Percentiles rank a stretch among this genome's conserved stretches.
Conservation (phyloP, 2,888 invertebrate species). For the Oscheius myriophilus region DNA sequence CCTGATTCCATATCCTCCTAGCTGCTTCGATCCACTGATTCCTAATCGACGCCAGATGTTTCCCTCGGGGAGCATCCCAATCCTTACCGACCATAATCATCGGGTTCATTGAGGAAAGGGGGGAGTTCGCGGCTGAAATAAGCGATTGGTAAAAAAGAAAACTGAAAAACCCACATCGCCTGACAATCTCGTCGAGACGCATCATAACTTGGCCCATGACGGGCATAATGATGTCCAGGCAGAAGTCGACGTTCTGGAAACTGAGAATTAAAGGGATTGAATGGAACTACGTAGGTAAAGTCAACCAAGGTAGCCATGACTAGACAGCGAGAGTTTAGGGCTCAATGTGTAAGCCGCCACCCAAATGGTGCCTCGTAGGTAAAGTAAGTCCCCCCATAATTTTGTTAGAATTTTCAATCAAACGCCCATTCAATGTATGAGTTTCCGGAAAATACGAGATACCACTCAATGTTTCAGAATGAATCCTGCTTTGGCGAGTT, state of each 20-base stretch:
- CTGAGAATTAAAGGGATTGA: background rate
- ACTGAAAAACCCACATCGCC: background rate
- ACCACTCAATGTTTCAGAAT: too few species aligned
- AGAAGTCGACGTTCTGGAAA: background rate
- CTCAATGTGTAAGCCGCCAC: too few species aligned
- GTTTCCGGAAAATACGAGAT: too few species aligned
- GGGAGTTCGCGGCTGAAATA: background rate
- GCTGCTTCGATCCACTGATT: background rate
- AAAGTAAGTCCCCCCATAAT: too few species aligned
- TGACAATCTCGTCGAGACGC: background rate
- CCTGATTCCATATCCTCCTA: too few species aligned
- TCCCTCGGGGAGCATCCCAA: background rate
- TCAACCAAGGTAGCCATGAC: too few species aligned
- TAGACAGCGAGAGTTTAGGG: too few species aligned
- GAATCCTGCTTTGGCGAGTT: too few species aligned
- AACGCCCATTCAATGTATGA: too few species aligned
- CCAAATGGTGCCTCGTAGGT: too few species aligned
- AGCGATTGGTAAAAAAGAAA: background rate
- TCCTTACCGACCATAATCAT: background rate
- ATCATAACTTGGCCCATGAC: background rate
- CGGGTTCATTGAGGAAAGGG: background rate
- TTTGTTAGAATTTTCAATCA: too few species aligned
- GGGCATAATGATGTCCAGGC: constrained; percentile 2
- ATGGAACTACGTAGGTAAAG: too few species aligned
- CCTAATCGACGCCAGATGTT: background rate